phyloP scores from a whole-genome alignment of 2,113 vertebrate genomes.

The Nyctereutes procyonoides region DNA sequence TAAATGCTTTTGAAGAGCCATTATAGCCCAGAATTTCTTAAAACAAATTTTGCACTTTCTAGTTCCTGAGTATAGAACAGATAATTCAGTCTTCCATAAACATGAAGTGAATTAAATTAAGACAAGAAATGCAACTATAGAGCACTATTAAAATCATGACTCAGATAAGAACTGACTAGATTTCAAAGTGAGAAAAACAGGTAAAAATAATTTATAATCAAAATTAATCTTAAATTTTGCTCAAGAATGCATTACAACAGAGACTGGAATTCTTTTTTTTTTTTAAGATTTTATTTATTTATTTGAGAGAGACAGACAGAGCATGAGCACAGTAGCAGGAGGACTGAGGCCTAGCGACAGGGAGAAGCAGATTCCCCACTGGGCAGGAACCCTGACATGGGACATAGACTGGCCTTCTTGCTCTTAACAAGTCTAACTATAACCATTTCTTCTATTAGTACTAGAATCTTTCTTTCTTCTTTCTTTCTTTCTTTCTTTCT shows the following conservation, averaged over 20 bases:
- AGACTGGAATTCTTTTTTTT: not conserved
- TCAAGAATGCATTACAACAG: not conserved
- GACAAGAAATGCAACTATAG: not conserved
- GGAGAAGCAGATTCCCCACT: no score
- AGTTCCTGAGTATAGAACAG: not conserved
- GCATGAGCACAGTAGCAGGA: no score
- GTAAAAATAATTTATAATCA: conserved; percentile 1
- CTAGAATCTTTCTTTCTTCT: not conserved
- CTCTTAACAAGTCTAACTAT: not conserved
- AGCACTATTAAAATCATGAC: conserved; percentile 30
- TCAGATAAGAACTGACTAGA: not conserved
- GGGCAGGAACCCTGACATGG: no score
- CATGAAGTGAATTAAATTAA: not conserved
- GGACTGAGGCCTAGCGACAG: no score
- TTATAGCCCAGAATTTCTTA: not conserved
- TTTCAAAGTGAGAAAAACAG: conserved; percentile 1
- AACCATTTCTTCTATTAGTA: not conserved
- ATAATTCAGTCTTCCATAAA: not conserved
- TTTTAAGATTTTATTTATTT: no score
- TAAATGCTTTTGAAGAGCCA: not conserved
- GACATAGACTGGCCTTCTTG: not conserved
- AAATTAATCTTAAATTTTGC: not conserved
- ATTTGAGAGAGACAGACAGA: no score
- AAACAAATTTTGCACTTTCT: not conserved
- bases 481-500: not conserved